Evolutionary conservation across 2,888 invertebrate species (phyloP), one percentile per base, ranked within the genome.

Genomic region (Seladonia tumulorum): DNA sequence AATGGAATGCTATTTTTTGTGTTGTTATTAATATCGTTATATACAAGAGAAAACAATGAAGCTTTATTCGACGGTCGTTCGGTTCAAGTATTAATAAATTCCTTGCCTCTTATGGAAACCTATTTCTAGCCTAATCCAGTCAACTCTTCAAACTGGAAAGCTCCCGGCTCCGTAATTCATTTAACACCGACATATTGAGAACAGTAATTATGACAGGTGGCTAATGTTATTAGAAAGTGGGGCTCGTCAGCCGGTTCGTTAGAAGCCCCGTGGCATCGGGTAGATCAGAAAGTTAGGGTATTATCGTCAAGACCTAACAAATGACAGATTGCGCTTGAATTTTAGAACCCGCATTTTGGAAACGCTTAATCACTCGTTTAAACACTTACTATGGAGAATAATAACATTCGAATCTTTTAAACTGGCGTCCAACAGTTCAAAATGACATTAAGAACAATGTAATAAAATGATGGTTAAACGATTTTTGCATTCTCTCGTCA

Each of bases 221-320:
- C 87, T 87, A 90, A 90, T 81, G 85, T 86, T 76, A 82, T 90
- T 90, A 87, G 74, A 83, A 84, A 84, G 45, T 72, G 53, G 81
- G 68, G 70, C 81, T 83, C 68, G 86, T 81, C 79, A 47, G 45
- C 45, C 47, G 39, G 42, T n/a, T 70, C 68, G 74, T 77, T 78
- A 57, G 10, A 57, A n/a, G 75, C 82, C 87, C 63, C 71, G 5
- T 35, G 1, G 16, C 45, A 49, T 68, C 39, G 53, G 60, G 45
- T 79, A 82, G 29, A 78, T 77, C 60, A 76, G 53, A 75, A 68
- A 85, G 57, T 76, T 49, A 18, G 53, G 5, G 73, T 12, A 53
- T 81, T 71, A 79, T 42, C 80, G 66, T 76, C 60, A n/a, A 47
- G 2, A 8, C 25, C n/a, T n/a, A 74, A 57, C 25, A 7, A 35